Evolutionary conservation across 2,797 vertebrate species (phyloP), one percentile per base, ranked within the genome.

Genomic region (Microchirus variegatus): DNA sequence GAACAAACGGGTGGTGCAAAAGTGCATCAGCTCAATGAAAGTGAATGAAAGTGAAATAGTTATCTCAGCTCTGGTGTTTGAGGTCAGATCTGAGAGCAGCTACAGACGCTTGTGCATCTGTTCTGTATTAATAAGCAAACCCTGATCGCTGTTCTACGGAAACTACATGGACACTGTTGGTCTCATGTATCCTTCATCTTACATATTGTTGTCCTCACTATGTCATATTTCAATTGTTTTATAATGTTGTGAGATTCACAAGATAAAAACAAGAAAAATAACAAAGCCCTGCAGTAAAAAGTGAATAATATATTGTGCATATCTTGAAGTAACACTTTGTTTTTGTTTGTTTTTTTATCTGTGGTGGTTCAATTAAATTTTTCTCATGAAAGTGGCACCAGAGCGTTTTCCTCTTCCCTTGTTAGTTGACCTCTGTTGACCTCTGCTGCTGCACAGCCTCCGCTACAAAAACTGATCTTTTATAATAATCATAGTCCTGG

Each of bases 351-450:
- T 22, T 22, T 3, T 22, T 22, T 22, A 1, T 22, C 5, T 22
- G 18, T 31, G 42, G 44, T 59, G 57, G 52, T 63, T 75, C 43
- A 13, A 51, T 53, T 62, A 10, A 55, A 48, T 18, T 26, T 6
- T 10, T 55, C 52, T 66, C 26, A 55, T 41, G 69, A 67, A 74
- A 70, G 70, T 73, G 59, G 17, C 63, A 62, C 60, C 15, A 18
- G 9, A 68, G 69, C 16, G 48, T 46, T 40, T 67, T 66, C 53
- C 77, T 18, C 55, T 84, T 83, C 77, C 81, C 78, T 84, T 80
- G 70, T 72, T 65, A 59, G 14, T 44, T 52, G 58, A 59, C 49
- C 54, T 75, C 42, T 36, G 53, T n/a, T n/a, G n/a, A n/a, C n/a
- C n/a, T n/a, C 70, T 46, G 54, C 49, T 41, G 62, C 41, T 53